Percentiles rank a stretch among this genome's conserved stretches.
These are phyloP conservation scores for Petaurus breviceps DNA, from an alignment of 2,113 vertebrate genomes.

Conservation along the genomic window DNA sequence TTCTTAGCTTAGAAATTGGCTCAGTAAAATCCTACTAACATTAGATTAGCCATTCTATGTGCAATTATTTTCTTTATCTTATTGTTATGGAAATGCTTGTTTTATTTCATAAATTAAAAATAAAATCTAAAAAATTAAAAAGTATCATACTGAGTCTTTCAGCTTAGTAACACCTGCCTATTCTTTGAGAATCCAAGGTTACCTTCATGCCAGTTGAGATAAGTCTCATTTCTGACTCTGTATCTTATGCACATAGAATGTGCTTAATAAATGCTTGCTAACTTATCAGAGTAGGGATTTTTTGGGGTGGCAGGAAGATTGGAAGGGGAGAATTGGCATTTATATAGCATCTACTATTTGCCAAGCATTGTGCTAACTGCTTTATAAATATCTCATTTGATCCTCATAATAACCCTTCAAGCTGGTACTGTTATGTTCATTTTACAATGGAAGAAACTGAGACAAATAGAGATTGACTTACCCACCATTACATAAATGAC, in stretches of 20 bases:
- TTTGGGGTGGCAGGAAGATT: not conserved
- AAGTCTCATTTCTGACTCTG: not conserved
- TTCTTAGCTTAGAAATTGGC: no score
- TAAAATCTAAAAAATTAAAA: no score
- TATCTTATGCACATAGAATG: not conserved
- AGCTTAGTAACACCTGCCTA: not conserved
- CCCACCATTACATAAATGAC: no score
- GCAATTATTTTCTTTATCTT: no score
- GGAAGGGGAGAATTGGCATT: not conserved
- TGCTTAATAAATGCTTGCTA: not conserved
- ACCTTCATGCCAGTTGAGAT: not conserved
- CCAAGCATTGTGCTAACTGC: not conserved
- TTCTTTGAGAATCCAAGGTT: not conserved
- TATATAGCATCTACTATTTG: not conserved
- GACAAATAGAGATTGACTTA: not conserved
- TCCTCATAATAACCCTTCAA: not conserved
- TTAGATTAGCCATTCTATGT: no score
- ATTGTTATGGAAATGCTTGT: no score
- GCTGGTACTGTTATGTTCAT: not conserved
- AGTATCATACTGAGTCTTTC: not conserved
- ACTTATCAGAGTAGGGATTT: not conserved
- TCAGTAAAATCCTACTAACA: no score
- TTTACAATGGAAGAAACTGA: not conserved
- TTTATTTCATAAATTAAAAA: no score
- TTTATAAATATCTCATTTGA: not conserved